A percentile compares a stretch with the other conserved stretches of the same genome.
Conservation (phyloP, 2,113 vertebrate genomes). For the Lepus timidus region DNA sequence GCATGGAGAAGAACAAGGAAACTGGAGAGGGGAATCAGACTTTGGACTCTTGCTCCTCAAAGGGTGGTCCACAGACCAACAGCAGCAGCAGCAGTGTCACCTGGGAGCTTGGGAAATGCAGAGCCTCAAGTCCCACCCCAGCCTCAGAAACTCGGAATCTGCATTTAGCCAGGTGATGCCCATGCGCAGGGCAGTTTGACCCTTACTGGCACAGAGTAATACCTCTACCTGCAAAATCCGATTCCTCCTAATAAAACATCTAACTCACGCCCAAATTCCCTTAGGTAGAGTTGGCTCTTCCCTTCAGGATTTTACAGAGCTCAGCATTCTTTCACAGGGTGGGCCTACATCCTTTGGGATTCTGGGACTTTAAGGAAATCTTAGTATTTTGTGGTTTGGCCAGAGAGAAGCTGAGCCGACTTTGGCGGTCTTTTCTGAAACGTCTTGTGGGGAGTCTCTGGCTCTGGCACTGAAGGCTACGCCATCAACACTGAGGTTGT, state of each 20-base stretch:
- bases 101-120: neutral
- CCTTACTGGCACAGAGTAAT: neutral
- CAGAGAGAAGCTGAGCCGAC: conserved; percentile 38
- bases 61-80: neutral
- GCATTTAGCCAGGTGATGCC: neutral
- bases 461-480: neutral
- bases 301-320: conserved; percentile 38
- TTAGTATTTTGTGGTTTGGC: conserved; percentile 69
- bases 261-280: neutral
- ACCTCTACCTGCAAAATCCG: neutral
- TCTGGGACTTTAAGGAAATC: conserved; percentile 44
- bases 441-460: neutral
- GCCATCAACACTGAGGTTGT: neutral
- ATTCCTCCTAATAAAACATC: neutral
- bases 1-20: neutral
- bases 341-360: conserved; percentile 24
- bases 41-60: neutral
- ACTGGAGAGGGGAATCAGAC: fast-evolving
- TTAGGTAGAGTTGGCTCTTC: neutral
- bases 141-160: neutral
- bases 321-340: conserved; percentile 61
- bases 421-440: conserved; percentile 17
- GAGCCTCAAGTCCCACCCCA: neutral
- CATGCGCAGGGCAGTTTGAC: neutral
- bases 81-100: neutral